A percentile compares a stretch with the other conserved stretches of the same genome.
phyloP scores from a whole-genome alignment of 2,888 invertebrate species.

The Melanotus villosus region DNA sequence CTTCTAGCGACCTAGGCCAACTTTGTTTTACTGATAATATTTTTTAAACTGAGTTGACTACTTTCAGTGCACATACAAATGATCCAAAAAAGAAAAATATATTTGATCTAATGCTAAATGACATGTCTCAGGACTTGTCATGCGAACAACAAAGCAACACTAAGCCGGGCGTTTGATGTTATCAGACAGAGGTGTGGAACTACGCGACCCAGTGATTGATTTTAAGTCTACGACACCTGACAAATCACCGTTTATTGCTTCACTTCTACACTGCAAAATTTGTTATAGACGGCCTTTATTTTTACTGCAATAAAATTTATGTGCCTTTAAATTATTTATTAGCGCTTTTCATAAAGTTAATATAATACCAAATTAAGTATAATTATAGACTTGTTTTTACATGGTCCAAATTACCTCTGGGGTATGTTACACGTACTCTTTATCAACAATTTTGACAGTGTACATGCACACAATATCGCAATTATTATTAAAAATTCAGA shows the following conservation, averaged over 20 bases:
- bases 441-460: slow-evolving; percentile 37
- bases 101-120: slow-evolving; percentile 36
- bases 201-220: slow-evolving; percentile 39
- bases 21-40: slow-evolving; percentile 8
- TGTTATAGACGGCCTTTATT: not conserved
- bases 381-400: slow-evolving; percentile 15
- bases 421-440: slow-evolving; percentile 16
- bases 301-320: not conserved
- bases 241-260: slow-evolving; percentile 31
- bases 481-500: slow-evolving; percentile 49
- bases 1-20: slow-evolving; percentile 24
- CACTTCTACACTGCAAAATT: slow-evolving; percentile 22
- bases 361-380: not conserved
- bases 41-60: not conserved
- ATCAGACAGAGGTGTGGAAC: slow-evolving; percentile 39
- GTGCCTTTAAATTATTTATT: not conserved
- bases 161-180: slow-evolving; percentile 33
- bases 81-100: not conserved
- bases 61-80: not conserved
- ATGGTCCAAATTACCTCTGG: slow-evolving; percentile 12
- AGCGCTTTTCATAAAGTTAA: not conserved
- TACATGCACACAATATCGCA: slow-evolving; percentile 52
- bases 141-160: slow-evolving; percentile 28
- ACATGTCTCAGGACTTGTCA: slow-evolving; percentile 35
- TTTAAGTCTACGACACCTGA: slow-evolving; percentile 42